These are phyloP conservation scores for Pseudomugil gertrudae DNA, from an alignment of 2,797 vertebrate genomes.

Conservation along the genomic window DNA sequence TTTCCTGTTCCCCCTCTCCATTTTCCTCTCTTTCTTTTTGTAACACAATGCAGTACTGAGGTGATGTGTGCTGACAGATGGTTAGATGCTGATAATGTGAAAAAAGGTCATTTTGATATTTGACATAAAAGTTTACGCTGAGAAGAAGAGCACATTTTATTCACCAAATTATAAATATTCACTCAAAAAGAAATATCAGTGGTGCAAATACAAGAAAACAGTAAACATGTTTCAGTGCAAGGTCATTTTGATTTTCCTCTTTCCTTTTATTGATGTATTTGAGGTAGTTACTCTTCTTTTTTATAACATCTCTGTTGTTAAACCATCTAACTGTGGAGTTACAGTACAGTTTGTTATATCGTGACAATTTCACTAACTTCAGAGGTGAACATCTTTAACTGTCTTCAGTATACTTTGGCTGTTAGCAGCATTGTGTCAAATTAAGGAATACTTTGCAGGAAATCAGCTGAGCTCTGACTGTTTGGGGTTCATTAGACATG, in stretches of 20 bases:
- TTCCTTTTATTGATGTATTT: neutral
- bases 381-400: neutral
- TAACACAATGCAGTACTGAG: constrained; percentile 27
- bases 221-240: constrained; percentile 13
- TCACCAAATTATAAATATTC: constrained; percentile 29
- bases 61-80: constrained; percentile 31
- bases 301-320: neutral
- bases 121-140: neutral
- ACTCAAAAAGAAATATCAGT: constrained; percentile 5
- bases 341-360: neutral
- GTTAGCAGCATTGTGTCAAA: constrained; percentile 21
- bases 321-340: neutral
- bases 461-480: constrained; percentile 32
- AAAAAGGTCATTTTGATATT: constrained; percentile 18
- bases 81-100: constrained; percentile 22
- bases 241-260: constrained; percentile 2
- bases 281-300: neutral
- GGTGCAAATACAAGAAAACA: constrained; percentile 4
- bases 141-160: constrained; percentile 16
- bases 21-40: constrained; percentile 18
- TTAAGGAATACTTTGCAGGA: constrained; percentile 28
- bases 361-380: constrained; percentile 14
- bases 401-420: neutral
- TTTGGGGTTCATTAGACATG: constrained; percentile 15
- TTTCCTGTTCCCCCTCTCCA: neutral